phyloP scores from a whole-genome alignment of 2,888 invertebrate genomes.

The Schizotus pectinicornis region DNA sequence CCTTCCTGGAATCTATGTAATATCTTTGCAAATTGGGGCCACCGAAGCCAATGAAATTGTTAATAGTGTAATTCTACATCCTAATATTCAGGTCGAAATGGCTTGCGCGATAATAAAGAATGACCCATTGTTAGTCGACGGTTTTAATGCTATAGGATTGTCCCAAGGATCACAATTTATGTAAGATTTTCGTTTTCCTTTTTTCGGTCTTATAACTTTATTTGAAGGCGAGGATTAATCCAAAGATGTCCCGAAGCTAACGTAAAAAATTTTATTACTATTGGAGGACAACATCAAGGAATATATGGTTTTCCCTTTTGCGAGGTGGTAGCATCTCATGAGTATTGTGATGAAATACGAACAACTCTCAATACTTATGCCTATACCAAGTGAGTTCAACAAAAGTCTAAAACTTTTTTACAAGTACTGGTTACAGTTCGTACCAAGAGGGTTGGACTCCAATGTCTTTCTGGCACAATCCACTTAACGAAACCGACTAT shows the following conservation, averaged over 20 bases:
- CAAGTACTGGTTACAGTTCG: slow-evolving; percentile 63
- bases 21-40: slow-evolving; percentile 83
- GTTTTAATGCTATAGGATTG: slow-evolving; percentile 97
- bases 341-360: no score
- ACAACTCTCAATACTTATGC: no score
- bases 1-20: slow-evolving; percentile 82
- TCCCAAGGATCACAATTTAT: slow-evolving; percentile 97
- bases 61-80: slow-evolving; percentile 83
- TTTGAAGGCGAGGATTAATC: no score
- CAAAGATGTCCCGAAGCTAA: no score
- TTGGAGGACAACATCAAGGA: neutral
- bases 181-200: slow-evolving; percentile 65
- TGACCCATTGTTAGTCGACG: slow-evolving; percentile 73
- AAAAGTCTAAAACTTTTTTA: no score
- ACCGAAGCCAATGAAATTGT: slow-evolving; percentile 74
- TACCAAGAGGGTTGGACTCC: slow-evolving; percentile 81
- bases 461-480: slow-evolving; percentile 99
- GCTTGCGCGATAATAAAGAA: slow-evolving; percentile 75
- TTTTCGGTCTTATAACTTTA: no score
- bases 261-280: no score
- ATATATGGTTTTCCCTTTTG: no score
- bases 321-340: no score
- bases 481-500: slow-evolving; percentile 81
- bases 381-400: no score
- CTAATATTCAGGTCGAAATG: slow-evolving; percentile 76